These are phyloP conservation scores for Aporrectodea caliginosa DNA, from an alignment of 1,140 invertebrate genomes.

Conservation along the genomic window DNA sequence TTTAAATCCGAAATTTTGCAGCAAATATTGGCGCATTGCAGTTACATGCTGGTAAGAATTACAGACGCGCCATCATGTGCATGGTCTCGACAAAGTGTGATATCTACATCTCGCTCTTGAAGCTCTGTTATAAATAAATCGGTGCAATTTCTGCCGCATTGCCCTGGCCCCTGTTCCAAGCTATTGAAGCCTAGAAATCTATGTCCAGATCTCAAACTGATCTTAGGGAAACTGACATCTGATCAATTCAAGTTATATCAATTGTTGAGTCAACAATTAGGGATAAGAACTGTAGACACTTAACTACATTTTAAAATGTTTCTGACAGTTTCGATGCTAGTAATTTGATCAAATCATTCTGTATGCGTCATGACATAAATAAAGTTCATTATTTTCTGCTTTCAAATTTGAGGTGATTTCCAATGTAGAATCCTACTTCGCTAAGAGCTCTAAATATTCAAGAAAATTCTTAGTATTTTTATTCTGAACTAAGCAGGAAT, in stretches of 20 bases:
- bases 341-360: background rate
- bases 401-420: background rate
- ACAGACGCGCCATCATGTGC: too few relatives aligned
- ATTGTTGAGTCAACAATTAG: background rate
- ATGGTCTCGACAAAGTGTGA: background rate
- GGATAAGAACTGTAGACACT: background rate
- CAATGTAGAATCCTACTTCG: background rate
- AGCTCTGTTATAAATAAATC: background rate
- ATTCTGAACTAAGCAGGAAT: background rate
- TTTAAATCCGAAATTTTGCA: background rate
- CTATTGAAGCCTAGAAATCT: background rate
- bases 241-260: background rate
- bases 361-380: background rate
- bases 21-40: background rate
- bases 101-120: background rate
- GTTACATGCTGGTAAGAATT: background rate
- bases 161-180: background rate
- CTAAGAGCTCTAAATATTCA: background rate
- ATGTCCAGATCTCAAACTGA: background rate
- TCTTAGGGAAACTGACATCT: background rate
- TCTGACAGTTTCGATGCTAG: background rate
- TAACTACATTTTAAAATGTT: background rate
- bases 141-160: background rate
- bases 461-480: background rate
- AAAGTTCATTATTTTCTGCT: background rate